phyloP scores from a whole-genome alignment of 2,797 vertebrate species.

The Varecia variegata region DNA sequence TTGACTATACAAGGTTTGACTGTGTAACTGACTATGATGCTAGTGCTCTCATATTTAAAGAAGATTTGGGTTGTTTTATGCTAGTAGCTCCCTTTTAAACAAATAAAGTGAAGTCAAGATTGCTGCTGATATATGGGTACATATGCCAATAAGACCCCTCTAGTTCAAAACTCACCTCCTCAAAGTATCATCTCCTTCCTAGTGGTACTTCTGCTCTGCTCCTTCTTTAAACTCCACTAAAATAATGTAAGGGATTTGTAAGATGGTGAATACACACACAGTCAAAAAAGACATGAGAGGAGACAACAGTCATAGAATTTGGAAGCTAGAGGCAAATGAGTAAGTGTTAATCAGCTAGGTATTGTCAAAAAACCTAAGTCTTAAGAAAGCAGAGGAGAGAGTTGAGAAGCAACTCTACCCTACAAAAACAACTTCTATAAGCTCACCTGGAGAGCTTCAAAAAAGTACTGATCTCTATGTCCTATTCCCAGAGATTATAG shows the following conservation, averaged over 20 bases:
- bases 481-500: background rate
- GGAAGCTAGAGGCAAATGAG: background rate
- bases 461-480: background rate
- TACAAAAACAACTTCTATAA: background rate
- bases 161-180: background rate
- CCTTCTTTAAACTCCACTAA: background rate
- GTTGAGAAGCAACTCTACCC: background rate
- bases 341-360: background rate
- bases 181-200: background rate
- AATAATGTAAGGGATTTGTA: background rate
- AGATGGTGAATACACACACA: background rate
- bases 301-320: background rate
- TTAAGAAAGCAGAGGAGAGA: background rate
- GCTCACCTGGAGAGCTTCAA: background rate
- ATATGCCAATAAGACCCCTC: background rate
- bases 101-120: background rate
- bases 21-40: background rate
- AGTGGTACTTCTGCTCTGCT: background rate
- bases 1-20: background rate
- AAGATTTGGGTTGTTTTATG: background rate
- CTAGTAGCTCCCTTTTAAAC: background rate
- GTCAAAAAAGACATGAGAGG: background rate
- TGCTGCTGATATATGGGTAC: background rate
- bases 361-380: background rate
- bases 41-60: background rate